Percentiles rank a stretch among this genome's conserved stretches.
phyloP scores from a whole-genome alignment of 2,113 vertebrate genomes.

The Canis aureus region DNA sequence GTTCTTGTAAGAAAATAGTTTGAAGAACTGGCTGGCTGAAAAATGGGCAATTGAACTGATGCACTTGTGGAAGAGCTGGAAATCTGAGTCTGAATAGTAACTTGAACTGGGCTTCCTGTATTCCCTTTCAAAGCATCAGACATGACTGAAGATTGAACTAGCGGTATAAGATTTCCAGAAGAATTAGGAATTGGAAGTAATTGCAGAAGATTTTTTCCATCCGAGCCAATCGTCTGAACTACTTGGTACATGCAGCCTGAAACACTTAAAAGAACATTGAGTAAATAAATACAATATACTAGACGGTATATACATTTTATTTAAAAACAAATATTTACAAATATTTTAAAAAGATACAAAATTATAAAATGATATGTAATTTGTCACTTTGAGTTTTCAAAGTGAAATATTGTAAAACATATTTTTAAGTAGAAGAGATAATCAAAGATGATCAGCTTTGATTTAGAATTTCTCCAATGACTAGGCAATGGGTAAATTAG shows the following conservation, averaged over 20 bases:
- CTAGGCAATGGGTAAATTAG: conserved; percentile 38
- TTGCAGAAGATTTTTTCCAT: conserved; percentile 95
- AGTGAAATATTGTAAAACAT: conserved; percentile 54
- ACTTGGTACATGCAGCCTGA: conserved; percentile 93
- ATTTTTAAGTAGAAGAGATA: conserved; percentile 52
- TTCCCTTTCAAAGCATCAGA: conserved; percentile 81
- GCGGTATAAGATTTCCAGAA: conserved; percentile 87
- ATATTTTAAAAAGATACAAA: conserved; percentile 46
- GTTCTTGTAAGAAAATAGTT: conserved; percentile 85
- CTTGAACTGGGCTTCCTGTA: conserved; percentile 79
- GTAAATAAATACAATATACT: conserved; percentile 83
- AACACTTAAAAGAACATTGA: conserved; percentile 88
- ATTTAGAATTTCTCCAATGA: conserved; percentile 53
- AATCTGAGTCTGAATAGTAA: conserved; percentile 84
- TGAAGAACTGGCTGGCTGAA: conserved; percentile 84
- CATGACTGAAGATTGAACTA: conserved; percentile 84
- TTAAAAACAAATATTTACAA: conserved; percentile 71
- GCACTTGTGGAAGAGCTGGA: conserved; percentile 77
- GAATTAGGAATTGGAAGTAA: conserved; percentile 92
- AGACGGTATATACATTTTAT: conserved; percentile 81
- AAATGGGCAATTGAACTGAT: conserved; percentile 83
- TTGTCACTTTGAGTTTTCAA: conserved; percentile 65
- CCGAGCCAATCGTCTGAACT: conserved; percentile 90
- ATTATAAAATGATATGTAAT: conserved; percentile 25
- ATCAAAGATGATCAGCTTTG: conserved; percentile 39